A percentile compares a stretch with the other conserved stretches of the same genome.
phyloP scores from a whole-genome alignment of 2,888 invertebrate species.

The Eupithecia abbreviata region DNA sequence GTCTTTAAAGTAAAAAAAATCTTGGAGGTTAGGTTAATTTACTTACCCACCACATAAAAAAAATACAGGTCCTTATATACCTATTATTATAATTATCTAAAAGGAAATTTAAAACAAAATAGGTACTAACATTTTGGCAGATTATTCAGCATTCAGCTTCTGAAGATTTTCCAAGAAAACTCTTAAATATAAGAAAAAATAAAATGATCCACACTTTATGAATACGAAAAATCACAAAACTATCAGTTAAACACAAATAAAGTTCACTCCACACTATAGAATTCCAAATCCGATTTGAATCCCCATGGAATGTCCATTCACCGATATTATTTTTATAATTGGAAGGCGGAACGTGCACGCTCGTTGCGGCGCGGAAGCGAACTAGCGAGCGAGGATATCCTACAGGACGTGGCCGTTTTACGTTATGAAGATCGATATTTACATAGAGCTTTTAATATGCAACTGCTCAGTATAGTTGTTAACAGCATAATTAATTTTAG shows the following conservation, averaged over 20 bases:
- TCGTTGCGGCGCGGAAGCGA: slow-evolving; percentile 72
- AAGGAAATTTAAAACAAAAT: neutral
- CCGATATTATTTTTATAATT: slow-evolving; percentile 60
- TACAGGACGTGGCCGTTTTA: slow-evolving; percentile 75
- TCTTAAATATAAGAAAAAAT: slow-evolving; percentile 2
- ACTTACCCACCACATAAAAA: too few relatives aligned
- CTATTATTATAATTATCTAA: neutral
- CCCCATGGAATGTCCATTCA: slow-evolving; percentile 55
- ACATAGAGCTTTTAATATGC: slow-evolving; percentile 80
- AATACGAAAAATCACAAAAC: slow-evolving; percentile 32
- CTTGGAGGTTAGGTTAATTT: too few relatives aligned
- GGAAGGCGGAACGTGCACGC: slow-evolving; percentile 71
- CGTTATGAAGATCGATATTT: slow-evolving; percentile 80
- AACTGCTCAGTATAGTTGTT: slow-evolving; percentile 54
- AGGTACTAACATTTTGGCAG: slow-evolving; percentile 40
- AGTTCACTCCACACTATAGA: slow-evolving; percentile 52
- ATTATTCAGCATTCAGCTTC: slow-evolving; percentile 17
- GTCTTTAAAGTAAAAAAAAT: too few relatives aligned
- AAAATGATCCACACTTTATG: slow-evolving; percentile 1
- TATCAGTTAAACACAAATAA: slow-evolving; percentile 38
- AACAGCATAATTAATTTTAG: slow-evolving; percentile 53
- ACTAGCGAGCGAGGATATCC: slow-evolving; percentile 78
- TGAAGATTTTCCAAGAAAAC: slow-evolving; percentile 16
- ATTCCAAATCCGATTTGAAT: slow-evolving; percentile 41
- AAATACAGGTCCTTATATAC: neutral